Evolutionary conservation across 2,888 invertebrate species (phyloP).

Genomic region (Apamea crenata): DNA sequence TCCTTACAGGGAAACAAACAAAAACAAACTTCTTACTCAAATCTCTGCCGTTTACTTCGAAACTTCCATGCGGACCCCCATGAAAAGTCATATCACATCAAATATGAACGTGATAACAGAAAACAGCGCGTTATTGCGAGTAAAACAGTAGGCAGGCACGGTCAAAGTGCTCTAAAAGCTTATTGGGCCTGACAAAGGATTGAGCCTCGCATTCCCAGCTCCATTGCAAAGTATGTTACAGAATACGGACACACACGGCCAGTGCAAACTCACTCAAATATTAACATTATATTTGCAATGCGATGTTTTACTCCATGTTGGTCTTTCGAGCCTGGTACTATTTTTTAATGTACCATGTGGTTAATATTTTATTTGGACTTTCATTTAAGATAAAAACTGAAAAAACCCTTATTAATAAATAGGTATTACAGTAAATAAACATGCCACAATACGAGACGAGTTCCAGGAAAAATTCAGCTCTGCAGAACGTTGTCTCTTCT

Average conservation of each 20-base stretch:
- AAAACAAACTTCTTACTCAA: slow-evolving; percentile 50
- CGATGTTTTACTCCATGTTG: slow-evolving; percentile 43
- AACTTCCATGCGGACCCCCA: slow-evolving; percentile 37
- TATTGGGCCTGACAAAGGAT: slow-evolving; percentile 66
- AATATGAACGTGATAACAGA: slow-evolving; percentile 62
- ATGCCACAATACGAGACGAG: background rate
- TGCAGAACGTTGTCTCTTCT: background rate
- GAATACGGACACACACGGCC: slow-evolving; percentile 28
- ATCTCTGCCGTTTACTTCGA: slow-evolving; percentile 36
- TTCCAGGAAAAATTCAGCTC: background rate
- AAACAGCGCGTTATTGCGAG: slow-evolving; percentile 52
- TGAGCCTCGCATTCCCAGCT: slow-evolving; percentile 54
- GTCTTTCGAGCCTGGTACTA: slow-evolving; percentile 29
- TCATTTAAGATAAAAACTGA: background rate
- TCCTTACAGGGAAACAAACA: slow-evolving; percentile 35
- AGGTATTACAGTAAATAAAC: background rate
- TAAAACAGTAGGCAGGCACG: slow-evolving; percentile 47
- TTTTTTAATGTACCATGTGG: slow-evolving; percentile 10
- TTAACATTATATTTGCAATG: slow-evolving; percentile 56
- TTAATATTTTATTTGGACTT: slow-evolving; percentile 14
- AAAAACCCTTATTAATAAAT: background rate
- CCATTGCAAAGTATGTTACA: slow-evolving; percentile 46
- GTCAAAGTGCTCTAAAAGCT: slow-evolving; percentile 66
- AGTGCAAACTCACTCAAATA: slow-evolving; percentile 61
- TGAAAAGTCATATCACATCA: slow-evolving; percentile 56